Evolutionary conservation across 35 echinoderm and acorn worm genomes (phyloP), one percentile per base, ranked within the genome.

Genomic region (Anneissia japonica): DNA sequence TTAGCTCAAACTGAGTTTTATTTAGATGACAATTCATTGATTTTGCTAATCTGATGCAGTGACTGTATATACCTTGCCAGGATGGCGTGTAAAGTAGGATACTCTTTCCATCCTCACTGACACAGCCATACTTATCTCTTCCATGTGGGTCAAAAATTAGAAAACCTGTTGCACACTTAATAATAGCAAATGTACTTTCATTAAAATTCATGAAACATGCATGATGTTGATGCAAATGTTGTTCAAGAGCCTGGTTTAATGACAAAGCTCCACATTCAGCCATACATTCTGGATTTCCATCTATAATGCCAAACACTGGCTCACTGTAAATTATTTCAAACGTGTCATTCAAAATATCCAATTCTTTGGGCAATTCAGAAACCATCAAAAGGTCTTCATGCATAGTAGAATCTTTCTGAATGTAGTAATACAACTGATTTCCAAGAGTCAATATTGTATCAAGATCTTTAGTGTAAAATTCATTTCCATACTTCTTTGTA

Each of bases 361-460:
- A 43, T 82, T 82, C 80, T 41, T 82, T 82, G 17, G 80, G 80
- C 37, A 82, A 45, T 39, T 82, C 80, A 10, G 80, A 82, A 39
- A 82, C 31, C 80, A 82, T 82, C n/a, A 82, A 82, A 82, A 82
- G 80, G 11, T 82, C 80, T 29, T 82, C 39, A 82, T 82, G 35
- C 80, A 82, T 82, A 14, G 80, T 82, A 0, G 80, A 82, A 82
- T 82, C 80, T 82, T 82, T 82, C 11, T 82, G 35, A 82, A 82
- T 82, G n/a, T 82, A 82, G 31, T 23, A 82, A 45, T 82, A 82
- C 39, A 82, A 46, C 39, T 82, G 4, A 82, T 82, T 82, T 38
- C 80, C 80, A 82, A 82, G 80, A 43, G 80, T 82, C 80, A 82
- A 82, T 39, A 82, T 82, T 82, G 0, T 82, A 28, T 82, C 80